phyloP scores from a whole-genome alignment of 2,113 vertebrate species.

The Macquaria ambigua region DNA sequence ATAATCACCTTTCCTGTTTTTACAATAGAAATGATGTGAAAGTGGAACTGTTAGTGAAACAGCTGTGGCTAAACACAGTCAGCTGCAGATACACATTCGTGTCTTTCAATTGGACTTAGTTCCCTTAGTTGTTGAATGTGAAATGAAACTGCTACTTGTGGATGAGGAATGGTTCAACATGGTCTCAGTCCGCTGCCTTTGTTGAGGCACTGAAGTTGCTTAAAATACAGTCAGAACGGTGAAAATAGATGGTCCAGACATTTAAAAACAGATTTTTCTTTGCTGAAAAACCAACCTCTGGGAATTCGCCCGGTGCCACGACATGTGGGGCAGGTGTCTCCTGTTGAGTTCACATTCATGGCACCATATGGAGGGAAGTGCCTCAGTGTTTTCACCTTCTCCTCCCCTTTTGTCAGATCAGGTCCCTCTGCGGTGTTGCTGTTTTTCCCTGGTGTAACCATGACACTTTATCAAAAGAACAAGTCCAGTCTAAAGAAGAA shows the following conservation, averaged over 20 bases:
- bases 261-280: background rate
- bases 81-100: background rate
- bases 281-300: conserved; percentile 73
- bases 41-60: conserved; percentile 8
- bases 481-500: background rate
- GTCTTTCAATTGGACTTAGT: background rate
- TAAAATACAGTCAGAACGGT: background rate
- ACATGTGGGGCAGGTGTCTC: conserved; percentile 87
- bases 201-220: no score
- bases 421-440: conserved; percentile 25
- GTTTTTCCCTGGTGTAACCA: conserved; percentile 5
- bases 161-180: background rate
- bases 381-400: conserved; percentile 44
- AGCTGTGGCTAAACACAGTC: background rate
- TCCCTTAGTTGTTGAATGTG: background rate
- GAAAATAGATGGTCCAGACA: background rate
- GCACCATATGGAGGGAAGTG: conserved; percentile 70
- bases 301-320: conserved; percentile 89
- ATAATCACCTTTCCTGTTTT: background rate
- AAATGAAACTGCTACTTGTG: conserved; percentile 27
- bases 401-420: conserved; percentile 23
- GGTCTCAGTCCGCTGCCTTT: accelerated
- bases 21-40: conserved; percentile 18
- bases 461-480: background rate
- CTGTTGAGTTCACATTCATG: conserved; percentile 14